Evolutionary conservation across 1,140 invertebrate species (phyloP).

Genomic region (Adelges cooleyi): DNA sequence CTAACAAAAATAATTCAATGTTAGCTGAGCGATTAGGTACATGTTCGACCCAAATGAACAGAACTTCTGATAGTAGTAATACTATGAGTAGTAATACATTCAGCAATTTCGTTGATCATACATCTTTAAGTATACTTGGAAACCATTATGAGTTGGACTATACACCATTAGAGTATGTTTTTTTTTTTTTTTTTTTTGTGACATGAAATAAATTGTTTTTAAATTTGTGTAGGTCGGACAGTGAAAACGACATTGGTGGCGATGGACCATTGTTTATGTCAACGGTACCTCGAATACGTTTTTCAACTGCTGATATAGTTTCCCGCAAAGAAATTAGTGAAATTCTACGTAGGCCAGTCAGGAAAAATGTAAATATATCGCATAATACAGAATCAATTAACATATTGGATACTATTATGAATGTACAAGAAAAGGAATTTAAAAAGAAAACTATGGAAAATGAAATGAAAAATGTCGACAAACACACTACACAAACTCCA

Average conservation of each 20-base stretch:
- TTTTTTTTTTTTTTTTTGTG: background rate
- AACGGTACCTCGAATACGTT: slow-evolving; percentile 40
- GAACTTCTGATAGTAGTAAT: background rate
- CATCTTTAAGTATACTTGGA: slow-evolving; percentile 20
- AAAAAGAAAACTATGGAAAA: slow-evolving; percentile 48
- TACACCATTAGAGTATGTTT: background rate
- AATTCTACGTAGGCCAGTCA: slow-evolving; percentile 38
- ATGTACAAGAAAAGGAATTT: slow-evolving; percentile 60
- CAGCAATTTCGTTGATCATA: slow-evolving; percentile 13
- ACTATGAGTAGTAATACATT: background rate
- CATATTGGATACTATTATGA: slow-evolving; percentile 60
- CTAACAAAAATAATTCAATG: background rate
- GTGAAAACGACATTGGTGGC: slow-evolving; percentile 32
- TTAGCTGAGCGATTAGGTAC: background rate
- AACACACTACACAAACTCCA: slow-evolving; percentile 42
- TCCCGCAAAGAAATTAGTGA: slow-evolving; percentile 39
- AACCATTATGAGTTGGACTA: slow-evolving; percentile 3
- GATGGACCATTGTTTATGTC: slow-evolving; percentile 37
- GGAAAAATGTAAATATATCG: slow-evolving; percentile 34
- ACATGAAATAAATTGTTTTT: background rate
- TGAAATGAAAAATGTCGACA: slow-evolving; percentile 49
- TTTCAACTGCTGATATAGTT: slow-evolving; percentile 30
- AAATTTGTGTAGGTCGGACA: slow-evolving; percentile 44
- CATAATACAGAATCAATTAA: slow-evolving; percentile 39
- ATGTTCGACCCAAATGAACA: slow-evolving; percentile 1